Conservation (phyloP, 92 coral and sea anemone genomes). For the Chrysogorgia sp. region DNA sequence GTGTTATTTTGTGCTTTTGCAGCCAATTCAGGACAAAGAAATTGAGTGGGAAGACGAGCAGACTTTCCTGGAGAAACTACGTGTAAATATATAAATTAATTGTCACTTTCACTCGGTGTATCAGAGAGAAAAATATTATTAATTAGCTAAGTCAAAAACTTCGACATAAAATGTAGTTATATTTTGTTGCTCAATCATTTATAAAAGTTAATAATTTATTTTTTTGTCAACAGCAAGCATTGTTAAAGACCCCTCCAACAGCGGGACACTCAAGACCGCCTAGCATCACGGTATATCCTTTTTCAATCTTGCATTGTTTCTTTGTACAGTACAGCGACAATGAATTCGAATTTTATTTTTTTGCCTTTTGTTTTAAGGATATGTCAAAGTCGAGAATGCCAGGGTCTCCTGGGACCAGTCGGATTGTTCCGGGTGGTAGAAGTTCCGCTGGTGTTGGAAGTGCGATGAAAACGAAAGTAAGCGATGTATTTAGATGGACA, state of each 20-base stretch:
- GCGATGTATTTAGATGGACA: not conserved
- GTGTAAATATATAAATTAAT: slow-evolving; percentile 54
- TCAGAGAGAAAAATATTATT: too few species aligned
- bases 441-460: slow-evolving; percentile 72
- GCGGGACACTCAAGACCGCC: slow-evolving; percentile 77
- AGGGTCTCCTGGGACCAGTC: slow-evolving; percentile 72
- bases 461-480: slow-evolving; percentile 71
- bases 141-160: too few species aligned
- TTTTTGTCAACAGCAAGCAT: slow-evolving; percentile 70
- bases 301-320: not conserved
- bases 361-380: slow-evolving; percentile 62
- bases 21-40: slow-evolving; percentile 99
- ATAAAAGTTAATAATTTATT: not conserved
- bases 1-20: slow-evolving; percentile 5
- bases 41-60: slow-evolving; percentile 89
- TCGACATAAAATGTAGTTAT: too few species aligned
- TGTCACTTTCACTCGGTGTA: not conserved
- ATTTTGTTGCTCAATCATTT: not conserved
- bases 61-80: slow-evolving; percentile 82
- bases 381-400: slow-evolving; percentile 92
- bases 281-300: slow-evolving; percentile 26
- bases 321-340: not conserved
- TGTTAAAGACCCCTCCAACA: slow-evolving; percentile 90
- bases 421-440: slow-evolving; percentile 77
- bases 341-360: not conserved